A percentile compares a stretch with the other conserved stretches of the same genome.
Conservation (phyloP, 2,888 invertebrate genomes). For the Lutraria lutraria region DNA sequence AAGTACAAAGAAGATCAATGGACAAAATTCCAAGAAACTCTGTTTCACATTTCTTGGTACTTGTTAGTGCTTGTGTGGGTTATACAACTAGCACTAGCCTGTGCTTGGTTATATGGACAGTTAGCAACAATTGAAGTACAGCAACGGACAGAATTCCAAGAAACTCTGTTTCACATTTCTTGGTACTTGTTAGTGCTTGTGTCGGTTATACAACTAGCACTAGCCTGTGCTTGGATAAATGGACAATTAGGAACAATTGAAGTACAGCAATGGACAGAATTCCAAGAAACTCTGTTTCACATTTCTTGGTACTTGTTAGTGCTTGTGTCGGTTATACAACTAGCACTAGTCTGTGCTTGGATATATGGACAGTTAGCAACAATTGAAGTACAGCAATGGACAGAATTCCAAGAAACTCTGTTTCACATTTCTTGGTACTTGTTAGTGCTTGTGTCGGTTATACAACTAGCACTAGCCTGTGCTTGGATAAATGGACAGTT, state of each 20-base stretch:
- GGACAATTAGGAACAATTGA: slow-evolving; percentile 28
- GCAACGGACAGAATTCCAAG: neutral
- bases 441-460: slow-evolving; percentile 27
- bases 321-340: neutral
- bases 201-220: slow-evolving; percentile 39
- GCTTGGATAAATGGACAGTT: slow-evolving; percentile 32
- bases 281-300: neutral
- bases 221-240: slow-evolving; percentile 44
- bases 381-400: neutral
- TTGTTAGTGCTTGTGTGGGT: neutral
- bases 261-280: neutral
- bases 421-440: slow-evolving; percentile 5
- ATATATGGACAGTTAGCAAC: neutral
- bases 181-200: slow-evolving; percentile 36
- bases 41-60: too few relatives aligned
- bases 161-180: slow-evolving; percentile 13
- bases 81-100: slow-evolving; percentile 49
- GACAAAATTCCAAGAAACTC: too few relatives aligned
- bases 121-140: slow-evolving; percentile 1
- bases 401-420: neutral
- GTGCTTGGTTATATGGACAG: slow-evolving; percentile 36
- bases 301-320: slow-evolving; percentile 29
- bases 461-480: slow-evolving; percentile 51
- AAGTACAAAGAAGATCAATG: neutral
- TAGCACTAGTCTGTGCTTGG: slow-evolving; percentile 36